phyloP scores from a whole-genome alignment of 2,113 vertebrate species.

The Sander lucioperca region DNA sequence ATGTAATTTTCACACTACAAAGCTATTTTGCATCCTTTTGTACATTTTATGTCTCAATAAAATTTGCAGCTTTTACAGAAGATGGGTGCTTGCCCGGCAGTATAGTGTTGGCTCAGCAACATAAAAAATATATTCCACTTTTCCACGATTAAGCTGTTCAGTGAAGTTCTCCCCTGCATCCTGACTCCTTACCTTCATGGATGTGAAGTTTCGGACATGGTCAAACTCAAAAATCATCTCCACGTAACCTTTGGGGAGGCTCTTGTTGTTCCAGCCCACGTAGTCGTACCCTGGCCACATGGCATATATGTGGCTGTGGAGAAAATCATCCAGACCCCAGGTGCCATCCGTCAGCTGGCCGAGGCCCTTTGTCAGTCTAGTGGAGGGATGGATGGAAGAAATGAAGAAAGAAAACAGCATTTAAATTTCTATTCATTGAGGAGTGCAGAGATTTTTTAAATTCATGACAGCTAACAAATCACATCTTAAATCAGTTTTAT shows the following conservation, averaged over 20 bases:
- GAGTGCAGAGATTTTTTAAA: background rate
- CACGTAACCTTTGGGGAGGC: slow-evolving; percentile 86
- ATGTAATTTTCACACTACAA: slow-evolving; percentile 8
- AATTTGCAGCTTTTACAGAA: slow-evolving; percentile 7
- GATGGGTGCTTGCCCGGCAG: slow-evolving; percentile 7
- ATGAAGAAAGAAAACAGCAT: background rate
- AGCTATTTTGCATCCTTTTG: slow-evolving; percentile 8
- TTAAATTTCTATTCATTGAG: background rate
- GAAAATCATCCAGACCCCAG: slow-evolving; percentile 95
- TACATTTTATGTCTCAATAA: slow-evolving; percentile 7
- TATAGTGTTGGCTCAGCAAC: slow-evolving; percentile 10
- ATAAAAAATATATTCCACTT: slow-evolving; percentile 10
- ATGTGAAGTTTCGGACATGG: slow-evolving; percentile 93
- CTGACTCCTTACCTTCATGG: slow-evolving; percentile 91
- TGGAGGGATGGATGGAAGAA: background rate
- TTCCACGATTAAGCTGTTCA: background rate
- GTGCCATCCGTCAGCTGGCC: slow-evolving; percentile 95
- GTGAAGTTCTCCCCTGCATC: background rate
- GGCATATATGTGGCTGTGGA: slow-evolving; percentile 91
- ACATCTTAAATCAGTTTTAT: background rate
- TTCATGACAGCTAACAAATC: background rate
- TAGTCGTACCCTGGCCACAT: slow-evolving; percentile 97
- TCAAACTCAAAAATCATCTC: slow-evolving; percentile 97
- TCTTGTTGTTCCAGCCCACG: slow-evolving; percentile 95
- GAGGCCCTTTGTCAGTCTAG: slow-evolving; percentile 92